Percentiles rank a stretch among this genome's conserved stretches.
These are phyloP conservation scores for Drusus annulatus DNA, from an alignment of 1,140 invertebrate genomes.

Conservation along the genomic window DNA sequence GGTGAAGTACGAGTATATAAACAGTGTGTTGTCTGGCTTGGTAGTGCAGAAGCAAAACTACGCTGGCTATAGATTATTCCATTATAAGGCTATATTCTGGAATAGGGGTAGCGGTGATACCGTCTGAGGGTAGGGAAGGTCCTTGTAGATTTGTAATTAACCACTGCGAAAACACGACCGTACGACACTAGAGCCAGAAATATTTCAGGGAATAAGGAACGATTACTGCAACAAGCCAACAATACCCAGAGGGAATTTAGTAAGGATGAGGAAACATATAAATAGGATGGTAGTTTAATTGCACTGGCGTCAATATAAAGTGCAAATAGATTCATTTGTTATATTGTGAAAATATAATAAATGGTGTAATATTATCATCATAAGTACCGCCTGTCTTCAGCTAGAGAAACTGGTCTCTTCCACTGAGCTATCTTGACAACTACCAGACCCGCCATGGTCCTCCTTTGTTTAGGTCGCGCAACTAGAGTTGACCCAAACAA, in stretches of 20 bases:
- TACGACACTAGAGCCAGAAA: conserved; percentile 33
- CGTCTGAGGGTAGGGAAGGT: conserved; percentile 16
- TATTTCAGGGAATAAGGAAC: conserved; percentile 48
- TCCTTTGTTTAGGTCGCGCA: too few relatives aligned
- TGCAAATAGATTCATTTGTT: too few relatives aligned
- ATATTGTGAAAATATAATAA: too few relatives aligned
- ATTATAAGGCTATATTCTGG: neutral
- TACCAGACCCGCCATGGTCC: too few relatives aligned
- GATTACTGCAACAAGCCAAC: conserved; percentile 29
- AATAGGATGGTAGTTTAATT: too few relatives aligned
- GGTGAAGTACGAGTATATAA: neutral
- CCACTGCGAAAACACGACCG: conserved; percentile 38
- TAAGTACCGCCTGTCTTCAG: too few relatives aligned
- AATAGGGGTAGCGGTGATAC: conserved; percentile 1
- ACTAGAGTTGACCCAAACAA: too few relatives aligned
- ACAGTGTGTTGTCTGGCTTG: conserved; percentile 27
- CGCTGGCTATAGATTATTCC: neutral
- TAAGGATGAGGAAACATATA: neutral
- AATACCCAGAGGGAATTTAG: neutral
- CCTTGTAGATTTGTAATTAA: conserved; percentile 44
- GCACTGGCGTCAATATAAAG: too few relatives aligned
- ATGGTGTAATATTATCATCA: too few relatives aligned
- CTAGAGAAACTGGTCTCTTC: too few relatives aligned
- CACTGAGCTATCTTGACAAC: too few relatives aligned
- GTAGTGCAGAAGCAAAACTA: neutral